phyloP scores from a whole-genome alignment of 2,888 invertebrate species.

The Argynnis bischoffii region DNA sequence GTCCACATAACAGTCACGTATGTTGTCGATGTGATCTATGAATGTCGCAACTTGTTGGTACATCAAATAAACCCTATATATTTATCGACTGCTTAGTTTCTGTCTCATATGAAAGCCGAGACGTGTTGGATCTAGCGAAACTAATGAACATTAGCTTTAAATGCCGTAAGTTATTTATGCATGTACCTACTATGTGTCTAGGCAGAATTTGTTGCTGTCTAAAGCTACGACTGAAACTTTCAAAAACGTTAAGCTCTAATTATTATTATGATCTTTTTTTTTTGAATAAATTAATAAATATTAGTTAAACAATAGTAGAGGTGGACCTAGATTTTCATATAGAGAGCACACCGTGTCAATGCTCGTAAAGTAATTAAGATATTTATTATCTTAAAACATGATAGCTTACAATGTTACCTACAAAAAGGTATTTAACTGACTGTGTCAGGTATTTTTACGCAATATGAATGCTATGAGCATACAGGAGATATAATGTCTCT shows the following conservation, averaged over 20 bases:
- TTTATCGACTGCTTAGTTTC: constrained; percentile 16
- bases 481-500: too few species aligned
- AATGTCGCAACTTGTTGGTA: constrained; percentile 12
- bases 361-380: constrained; percentile 27
- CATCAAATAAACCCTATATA: constrained; percentile 26
- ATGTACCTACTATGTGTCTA: constrained; percentile 20
- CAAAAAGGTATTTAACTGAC: neutral
- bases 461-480: too few species aligned
- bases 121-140: constrained; percentile 48
- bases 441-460: too few species aligned
- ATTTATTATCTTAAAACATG: constrained; percentile 15
- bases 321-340: constrained; percentile 1
- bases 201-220: constrained; percentile 22
- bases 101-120: constrained; percentile 44
- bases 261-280: neutral
- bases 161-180: constrained; percentile 29
- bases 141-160: constrained; percentile 47
- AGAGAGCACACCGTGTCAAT: constrained; percentile 17
- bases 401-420: constrained; percentile 8
- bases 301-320: neutral
- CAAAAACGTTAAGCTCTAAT: neutral
- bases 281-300: neutral
- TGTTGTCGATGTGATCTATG: neutral
- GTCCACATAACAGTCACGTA: neutral
- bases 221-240: constrained; percentile 18